phyloP scores from a whole-genome alignment of 2,797 vertebrate species.

The Chanos chanos region DNA sequence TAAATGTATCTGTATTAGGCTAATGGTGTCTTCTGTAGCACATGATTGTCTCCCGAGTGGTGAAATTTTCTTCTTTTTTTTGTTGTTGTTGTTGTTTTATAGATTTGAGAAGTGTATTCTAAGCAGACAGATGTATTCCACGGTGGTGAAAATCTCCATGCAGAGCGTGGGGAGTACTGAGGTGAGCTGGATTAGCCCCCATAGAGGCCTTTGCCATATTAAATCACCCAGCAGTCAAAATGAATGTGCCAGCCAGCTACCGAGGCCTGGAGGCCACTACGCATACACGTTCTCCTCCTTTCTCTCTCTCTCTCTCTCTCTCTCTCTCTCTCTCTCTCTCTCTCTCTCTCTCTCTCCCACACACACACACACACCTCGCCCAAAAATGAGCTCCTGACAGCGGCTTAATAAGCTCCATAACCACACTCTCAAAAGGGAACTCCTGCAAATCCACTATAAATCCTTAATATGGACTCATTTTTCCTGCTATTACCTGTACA shows the following conservation, averaged over 20 bases:
- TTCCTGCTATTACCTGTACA: conserved; percentile 10
- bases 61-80: too few species aligned
- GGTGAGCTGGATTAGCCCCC: conserved; percentile 32
- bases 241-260: not conserved
- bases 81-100: too few species aligned
- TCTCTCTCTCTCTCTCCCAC: not conserved
- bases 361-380: not conserved
- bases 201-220: conserved; percentile 21
- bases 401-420: conserved; percentile 25
- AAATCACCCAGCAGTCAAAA: conserved; percentile 32
- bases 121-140: not conserved
- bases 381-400: conserved; percentile 1
- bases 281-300: not conserved
- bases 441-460: conserved; percentile 25
- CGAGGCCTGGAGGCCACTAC: conserved; percentile 17
- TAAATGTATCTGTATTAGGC: too few species aligned
- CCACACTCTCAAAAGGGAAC: conserved; percentile 22
- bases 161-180: conserved; percentile 12
- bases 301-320: not conserved
- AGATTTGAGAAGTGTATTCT: not conserved
- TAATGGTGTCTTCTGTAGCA: too few species aligned
- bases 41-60: too few species aligned
- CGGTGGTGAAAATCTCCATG: conserved; percentile 21
- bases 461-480: conserved; percentile 22
- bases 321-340: not conserved